These are phyloP conservation scores for Lypha dubia DNA, from an alignment of 2,888 invertebrate species.

Conservation along the genomic window DNA sequence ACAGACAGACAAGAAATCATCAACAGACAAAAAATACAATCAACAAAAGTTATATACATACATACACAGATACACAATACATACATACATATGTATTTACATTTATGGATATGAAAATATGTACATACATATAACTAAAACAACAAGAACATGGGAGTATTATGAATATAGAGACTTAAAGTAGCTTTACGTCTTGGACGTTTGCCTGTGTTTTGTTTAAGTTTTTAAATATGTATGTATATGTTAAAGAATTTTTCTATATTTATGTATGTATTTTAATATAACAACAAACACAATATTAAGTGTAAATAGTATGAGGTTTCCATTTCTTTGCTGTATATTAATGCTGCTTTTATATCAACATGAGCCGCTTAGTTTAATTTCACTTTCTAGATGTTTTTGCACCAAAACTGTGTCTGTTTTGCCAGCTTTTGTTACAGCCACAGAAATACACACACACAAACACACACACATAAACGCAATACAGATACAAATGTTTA, in stretches of 20 bases:
- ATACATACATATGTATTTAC: not conserved
- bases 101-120: not conserved
- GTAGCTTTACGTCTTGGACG: constrained; percentile 69
- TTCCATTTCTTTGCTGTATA: constrained; percentile 41
- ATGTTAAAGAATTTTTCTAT: constrained; percentile 48
- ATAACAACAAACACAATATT: constrained; percentile 39
- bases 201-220: constrained; percentile 50
- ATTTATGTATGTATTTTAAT: constrained; percentile 58
- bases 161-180: constrained; percentile 66
- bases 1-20: constrained; percentile 60
- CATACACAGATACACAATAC: not conserved
- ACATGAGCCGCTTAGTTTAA: constrained; percentile 67
- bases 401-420: constrained; percentile 58
- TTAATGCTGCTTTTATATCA: constrained; percentile 51
- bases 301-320: constrained; percentile 55
- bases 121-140: constrained; percentile 41
- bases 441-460: constrained; percentile 21
- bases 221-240: constrained; percentile 12
- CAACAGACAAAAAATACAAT: constrained; percentile 65
- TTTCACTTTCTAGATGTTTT: constrained; percentile 60
- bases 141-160: constrained; percentile 40
- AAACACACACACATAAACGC: not conserved
- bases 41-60: constrained; percentile 1
- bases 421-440: constrained; percentile 38
- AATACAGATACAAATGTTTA: too few relatives aligned